Evolutionary conservation across 2,888 invertebrate species (phyloP).

Genomic region (Drosophila birchii): DNA sequence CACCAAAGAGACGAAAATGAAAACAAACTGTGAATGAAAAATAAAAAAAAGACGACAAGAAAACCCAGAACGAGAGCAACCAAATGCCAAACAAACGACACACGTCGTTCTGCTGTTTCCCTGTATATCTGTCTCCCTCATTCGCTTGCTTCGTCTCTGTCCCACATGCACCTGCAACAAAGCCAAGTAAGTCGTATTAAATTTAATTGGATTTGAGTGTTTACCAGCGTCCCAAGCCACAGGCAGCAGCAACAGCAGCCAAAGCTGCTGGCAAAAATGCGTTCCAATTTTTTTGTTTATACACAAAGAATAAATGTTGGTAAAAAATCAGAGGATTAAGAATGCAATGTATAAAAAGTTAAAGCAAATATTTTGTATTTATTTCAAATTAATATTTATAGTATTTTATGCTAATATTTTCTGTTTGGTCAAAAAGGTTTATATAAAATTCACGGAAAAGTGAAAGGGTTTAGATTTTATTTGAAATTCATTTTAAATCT

Average conservation of each 20-base stretch:
- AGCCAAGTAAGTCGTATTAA: conserved; percentile 80
- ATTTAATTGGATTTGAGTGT: conserved; percentile 81
- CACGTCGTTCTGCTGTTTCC: conserved; percentile 17
- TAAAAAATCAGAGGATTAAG: neutral
- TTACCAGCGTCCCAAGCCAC: conserved; percentile 76
- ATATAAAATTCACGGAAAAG: neutral
- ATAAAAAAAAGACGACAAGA: conserved; percentile 10
- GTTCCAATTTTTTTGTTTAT: conserved; percentile 57
- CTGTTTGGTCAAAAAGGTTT: too few species aligned
- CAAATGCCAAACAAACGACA: conserved; percentile 70
- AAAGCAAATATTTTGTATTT: neutral
- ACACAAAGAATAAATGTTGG: neutral
- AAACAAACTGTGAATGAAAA: conserved; percentile 29
- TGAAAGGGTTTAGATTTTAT: neutral
- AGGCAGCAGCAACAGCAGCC: conserved; percentile 58
- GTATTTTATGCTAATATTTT: neutral
- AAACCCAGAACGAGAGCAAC: conserved; percentile 45
- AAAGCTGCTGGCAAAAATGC: conserved; percentile 59
- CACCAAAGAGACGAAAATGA: conserved; percentile 41
- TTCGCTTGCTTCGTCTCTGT: conserved; percentile 1
- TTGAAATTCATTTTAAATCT: neutral
- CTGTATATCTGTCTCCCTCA: conserved; percentile 1
- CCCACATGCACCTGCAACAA: conserved; percentile 45
- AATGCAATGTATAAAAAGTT: neutral
- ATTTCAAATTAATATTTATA: neutral